phyloP scores from a whole-genome alignment of 1,140 invertebrate species.

The Apis florea region DNA sequence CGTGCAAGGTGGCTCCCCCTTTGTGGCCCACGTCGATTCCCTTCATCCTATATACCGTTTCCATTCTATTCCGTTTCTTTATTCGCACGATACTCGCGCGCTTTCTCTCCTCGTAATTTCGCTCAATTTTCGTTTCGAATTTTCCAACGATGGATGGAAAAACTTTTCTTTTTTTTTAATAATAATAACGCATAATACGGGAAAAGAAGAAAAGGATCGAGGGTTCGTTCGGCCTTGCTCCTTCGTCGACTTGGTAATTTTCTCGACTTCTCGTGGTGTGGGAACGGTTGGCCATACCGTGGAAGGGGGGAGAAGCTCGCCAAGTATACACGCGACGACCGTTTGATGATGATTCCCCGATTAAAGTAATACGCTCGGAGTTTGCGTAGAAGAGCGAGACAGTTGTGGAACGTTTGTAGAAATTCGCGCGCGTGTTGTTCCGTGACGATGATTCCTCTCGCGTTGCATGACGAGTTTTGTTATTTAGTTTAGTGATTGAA shows the following conservation, averaged over 20 bases:
- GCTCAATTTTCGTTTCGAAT: too few species aligned
- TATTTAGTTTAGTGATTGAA: background rate
- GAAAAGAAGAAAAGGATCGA: background rate
- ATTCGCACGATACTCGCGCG: too few species aligned
- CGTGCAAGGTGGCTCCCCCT: conserved; percentile 65
- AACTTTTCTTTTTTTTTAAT: too few species aligned
- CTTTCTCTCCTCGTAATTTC: too few species aligned
- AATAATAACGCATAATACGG: background rate
- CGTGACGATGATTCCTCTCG: background rate
- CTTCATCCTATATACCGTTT: conserved; percentile 56
- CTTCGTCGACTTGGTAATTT: conserved; percentile 4
- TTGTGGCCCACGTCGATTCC: conserved; percentile 55
- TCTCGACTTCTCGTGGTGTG: too few species aligned
- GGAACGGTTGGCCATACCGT: background rate
- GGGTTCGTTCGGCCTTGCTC: background rate
- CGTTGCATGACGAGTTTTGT: background rate
- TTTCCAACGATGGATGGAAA: background rate
- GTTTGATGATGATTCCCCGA: background rate
- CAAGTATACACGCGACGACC: too few species aligned
- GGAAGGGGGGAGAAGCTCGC: background rate
- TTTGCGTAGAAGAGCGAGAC: background rate
- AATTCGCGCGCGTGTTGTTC: background rate
- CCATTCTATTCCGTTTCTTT: too few species aligned
- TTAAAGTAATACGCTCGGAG: background rate
- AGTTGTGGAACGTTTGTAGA: background rate